These are phyloP conservation scores for Corythornis madagascariensis DNA, from an alignment of 2,113 vertebrate species.

Conservation along the genomic window DNA sequence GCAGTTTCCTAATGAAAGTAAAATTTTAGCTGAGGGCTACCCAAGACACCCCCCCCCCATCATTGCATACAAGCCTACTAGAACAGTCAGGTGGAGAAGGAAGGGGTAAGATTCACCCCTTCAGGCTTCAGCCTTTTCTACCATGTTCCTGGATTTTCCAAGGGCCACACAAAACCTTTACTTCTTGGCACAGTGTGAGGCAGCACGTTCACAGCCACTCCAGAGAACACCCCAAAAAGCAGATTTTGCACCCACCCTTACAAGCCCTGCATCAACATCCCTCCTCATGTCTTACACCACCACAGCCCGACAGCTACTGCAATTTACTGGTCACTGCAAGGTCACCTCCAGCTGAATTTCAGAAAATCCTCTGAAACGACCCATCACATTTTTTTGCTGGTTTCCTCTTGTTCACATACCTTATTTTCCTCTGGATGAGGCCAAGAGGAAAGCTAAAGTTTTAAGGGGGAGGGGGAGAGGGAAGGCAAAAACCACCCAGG, in stretches of 20 bases:
- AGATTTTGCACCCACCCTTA: neutral
- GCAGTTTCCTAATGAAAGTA: neutral
- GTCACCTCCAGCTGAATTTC: slow-evolving; percentile 4
- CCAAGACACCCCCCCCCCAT: neutral
- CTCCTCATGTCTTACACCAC: neutral
- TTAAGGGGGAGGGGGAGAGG: neutral
- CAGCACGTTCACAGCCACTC: neutral
- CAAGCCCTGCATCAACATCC: neutral
- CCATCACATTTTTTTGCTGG: slow-evolving; percentile 21
- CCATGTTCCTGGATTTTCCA: neutral
- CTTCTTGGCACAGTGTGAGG: neutral
- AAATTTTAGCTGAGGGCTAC: neutral
- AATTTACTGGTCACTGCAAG: neutral
- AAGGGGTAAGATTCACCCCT: neutral
- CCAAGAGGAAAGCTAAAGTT: slow-evolving; percentile 42
- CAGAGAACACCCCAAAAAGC: neutral
- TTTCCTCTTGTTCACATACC: slow-evolving; percentile 49
- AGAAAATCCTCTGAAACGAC: slow-evolving; percentile 39
- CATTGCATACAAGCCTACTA: neutral
- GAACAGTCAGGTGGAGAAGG: neutral
- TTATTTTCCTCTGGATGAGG: slow-evolving; percentile 40
- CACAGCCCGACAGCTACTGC: neutral
- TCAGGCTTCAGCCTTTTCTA: neutral
- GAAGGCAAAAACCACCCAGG: slow-evolving; percentile 76
- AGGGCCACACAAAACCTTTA: neutral